phyloP scores from a whole-genome alignment of 2,113 vertebrate species.

The Elephas maximus region DNA sequence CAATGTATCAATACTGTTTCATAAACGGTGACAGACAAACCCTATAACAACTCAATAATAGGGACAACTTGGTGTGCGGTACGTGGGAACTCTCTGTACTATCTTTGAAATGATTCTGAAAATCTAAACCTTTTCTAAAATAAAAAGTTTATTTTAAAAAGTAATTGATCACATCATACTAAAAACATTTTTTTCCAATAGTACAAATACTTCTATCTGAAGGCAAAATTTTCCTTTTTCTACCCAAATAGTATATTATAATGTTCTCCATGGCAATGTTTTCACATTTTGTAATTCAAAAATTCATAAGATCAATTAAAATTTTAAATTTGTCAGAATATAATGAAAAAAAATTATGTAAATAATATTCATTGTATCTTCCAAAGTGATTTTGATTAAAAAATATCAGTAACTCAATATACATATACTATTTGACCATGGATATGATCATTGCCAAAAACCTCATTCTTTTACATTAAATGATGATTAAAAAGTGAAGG shows the following conservation, averaged over 20 bases:
- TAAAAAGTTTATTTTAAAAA: constrained; percentile 1
- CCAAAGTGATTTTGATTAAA: neutral
- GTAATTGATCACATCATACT: neutral
- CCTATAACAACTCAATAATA: neutral
- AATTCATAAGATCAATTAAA: neutral
- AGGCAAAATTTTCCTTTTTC: neutral
- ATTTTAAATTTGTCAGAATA: neutral
- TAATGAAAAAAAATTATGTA: neutral
- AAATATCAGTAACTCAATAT: neutral
- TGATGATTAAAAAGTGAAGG: neutral
- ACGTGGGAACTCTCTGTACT: neutral
- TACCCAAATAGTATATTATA: neutral
- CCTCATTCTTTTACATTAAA: neutral
- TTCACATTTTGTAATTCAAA: neutral
- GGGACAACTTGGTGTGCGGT: neutral
- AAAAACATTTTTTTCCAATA: neutral
- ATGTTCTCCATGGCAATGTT: neutral
- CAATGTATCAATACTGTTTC: neutral
- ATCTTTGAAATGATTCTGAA: neutral
- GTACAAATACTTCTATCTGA: neutral
- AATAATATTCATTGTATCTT: neutral
- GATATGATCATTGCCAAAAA: neutral
- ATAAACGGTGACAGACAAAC: neutral
- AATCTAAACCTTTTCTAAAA: neutral
- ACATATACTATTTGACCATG: neutral